Conservation (phyloP, 2,797 vertebrate genomes). For the Onychomys torridus region DNA sequence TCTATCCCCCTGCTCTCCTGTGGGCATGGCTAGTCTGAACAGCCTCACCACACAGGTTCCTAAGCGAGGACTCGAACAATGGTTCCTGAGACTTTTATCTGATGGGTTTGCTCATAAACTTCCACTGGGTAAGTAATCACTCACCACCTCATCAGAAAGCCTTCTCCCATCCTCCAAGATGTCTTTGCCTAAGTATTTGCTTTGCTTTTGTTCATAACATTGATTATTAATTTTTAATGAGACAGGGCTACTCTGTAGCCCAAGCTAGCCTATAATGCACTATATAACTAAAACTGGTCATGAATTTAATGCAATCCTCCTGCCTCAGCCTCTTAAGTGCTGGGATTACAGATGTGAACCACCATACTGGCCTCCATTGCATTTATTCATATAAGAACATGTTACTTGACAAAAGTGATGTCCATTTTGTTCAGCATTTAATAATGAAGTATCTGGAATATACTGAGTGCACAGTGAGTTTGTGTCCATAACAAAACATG, state of each 20-base stretch:
- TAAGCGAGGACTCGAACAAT: background rate
- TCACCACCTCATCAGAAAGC: background rate
- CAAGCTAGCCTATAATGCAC: background rate
- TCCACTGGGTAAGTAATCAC: background rate
- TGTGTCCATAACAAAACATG: background rate
- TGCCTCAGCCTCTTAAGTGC: background rate
- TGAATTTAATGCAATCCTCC: background rate
- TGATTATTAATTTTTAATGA: background rate
- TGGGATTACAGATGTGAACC: background rate
- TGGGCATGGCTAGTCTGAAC: background rate
- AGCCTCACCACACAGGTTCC: background rate
- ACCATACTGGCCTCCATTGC: background rate
- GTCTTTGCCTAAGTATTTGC: background rate
- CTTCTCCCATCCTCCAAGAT: background rate
- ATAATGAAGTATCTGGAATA: background rate
- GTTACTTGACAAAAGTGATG: background rate
- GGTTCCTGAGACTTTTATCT: background rate
- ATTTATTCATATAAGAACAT: background rate
- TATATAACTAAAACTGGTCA: background rate
- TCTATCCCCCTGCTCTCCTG: background rate
- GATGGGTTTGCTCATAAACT: background rate
- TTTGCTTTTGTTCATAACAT: background rate
- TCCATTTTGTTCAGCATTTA: constrained; percentile 5
- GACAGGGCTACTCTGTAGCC: background rate
- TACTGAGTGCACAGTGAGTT: background rate